Evolutionary conservation across 2,888 invertebrate genomes (phyloP).

Genomic region (Nesidiocoris tenuis): DNA sequence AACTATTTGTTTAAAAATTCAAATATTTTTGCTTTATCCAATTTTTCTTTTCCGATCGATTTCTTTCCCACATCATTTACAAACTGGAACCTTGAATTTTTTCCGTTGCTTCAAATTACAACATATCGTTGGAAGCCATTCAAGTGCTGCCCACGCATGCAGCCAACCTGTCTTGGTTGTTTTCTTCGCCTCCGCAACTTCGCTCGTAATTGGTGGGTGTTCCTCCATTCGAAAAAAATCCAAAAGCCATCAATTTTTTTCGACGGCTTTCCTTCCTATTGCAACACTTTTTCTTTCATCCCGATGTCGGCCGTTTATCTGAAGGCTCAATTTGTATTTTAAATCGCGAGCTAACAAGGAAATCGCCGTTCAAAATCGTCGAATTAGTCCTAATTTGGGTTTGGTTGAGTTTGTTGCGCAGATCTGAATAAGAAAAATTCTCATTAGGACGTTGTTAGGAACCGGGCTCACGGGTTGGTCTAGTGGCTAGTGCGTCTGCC

Average conservation of each 20-base stretch:
- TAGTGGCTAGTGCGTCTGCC: no score
- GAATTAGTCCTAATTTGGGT: background rate
- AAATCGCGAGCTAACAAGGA: background rate
- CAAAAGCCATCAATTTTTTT: background rate
- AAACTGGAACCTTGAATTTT: no score
- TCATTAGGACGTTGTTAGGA: no score
- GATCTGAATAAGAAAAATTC: no score
- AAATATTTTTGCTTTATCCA: no score
- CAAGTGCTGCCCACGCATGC: background rate
- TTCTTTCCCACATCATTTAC: no score
- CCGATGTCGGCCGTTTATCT: no score
- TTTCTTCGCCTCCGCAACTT: background rate
- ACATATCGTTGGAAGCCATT: background rate
- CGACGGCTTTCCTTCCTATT: no score
- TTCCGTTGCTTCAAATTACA: background rate
- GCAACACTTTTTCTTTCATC: background rate
- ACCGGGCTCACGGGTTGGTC: no score
- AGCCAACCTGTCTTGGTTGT: background rate
- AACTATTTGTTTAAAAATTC: no score
- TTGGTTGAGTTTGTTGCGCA: background rate
- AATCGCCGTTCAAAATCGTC: background rate
- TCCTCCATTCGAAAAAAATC: background rate
- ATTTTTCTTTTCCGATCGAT: no score
- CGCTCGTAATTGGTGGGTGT: background rate
- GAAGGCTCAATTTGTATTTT: background rate